Base-by-base conservation (phyloP, 35 echinoderm and acorn worm genomes). In the Ophioderma brevispina region DNA sequence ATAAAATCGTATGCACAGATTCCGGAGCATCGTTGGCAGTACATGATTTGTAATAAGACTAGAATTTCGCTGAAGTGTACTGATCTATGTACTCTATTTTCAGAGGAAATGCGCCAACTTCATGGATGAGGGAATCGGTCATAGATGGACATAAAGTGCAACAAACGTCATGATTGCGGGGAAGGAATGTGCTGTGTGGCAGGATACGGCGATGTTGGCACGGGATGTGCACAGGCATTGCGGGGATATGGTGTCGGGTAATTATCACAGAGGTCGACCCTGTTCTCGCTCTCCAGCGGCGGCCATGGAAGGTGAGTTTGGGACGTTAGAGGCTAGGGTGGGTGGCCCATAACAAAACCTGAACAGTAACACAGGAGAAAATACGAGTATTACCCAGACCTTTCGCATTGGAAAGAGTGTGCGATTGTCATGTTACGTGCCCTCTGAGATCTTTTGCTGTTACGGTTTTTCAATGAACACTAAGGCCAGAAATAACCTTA, bases 41-140 rank as follows among this genome's bases (percentile, higher is more conserved):
- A n/a, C n/a, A n/a, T n/a, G n/a, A n/a, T n/a, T n/a, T 52, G 46
- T 52, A 52, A 52, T 52, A 8, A 11, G 46, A 52, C 23, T 39
- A 84, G n/a, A n/a, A n/a, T n/a, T n/a, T n/a, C n/a, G n/a, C n/a
- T n/a, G n/a, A n/a, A n/a, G n/a, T n/a, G 21, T 21, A 52, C 21
- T 52, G 46, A 52, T 52, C 50, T 84, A 18, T 13, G 13, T 84
- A 1, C 33, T 25, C 32, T 31, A 13, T 64, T 81, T 78, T 36
- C 86, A 98, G 96, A 98, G 96, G 64, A 95, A 98, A 76, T 98
- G 95, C 80, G 96, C 95, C 90, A 98, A 98, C 84, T 98, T 76
- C 95, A 98, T 79, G 96, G 96, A 31, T 95, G 93, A 90, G 96
- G 33, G 96, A 98, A 64, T 98, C 96, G 1, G 70, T 98, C 37